These are phyloP conservation scores for Cyphomyrmex costatus DNA, from an alignment of 1,140 invertebrate species.

Conservation along the genomic window DNA sequence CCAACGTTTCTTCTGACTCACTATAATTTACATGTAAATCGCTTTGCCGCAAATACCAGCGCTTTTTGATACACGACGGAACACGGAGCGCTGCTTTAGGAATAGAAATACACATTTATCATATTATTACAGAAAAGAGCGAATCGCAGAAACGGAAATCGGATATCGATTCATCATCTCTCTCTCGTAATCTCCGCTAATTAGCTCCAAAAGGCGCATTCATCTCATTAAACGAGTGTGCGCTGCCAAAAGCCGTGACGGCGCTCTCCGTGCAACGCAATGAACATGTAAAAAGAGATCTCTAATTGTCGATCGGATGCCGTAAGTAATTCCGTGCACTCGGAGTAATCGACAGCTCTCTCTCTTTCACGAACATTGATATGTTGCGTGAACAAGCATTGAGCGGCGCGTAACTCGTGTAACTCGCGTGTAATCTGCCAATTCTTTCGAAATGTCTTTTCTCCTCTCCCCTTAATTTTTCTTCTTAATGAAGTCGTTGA, in stretches of 20 bases:
- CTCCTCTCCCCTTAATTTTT: not conserved
- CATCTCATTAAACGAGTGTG: constrained; percentile 63
- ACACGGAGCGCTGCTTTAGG: constrained; percentile 54
- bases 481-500: constrained; percentile 31
- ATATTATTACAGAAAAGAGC: constrained; percentile 61
- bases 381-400: constrained; percentile 19
- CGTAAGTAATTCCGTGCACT: constrained; percentile 61
- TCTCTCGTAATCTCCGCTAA: constrained; percentile 57
- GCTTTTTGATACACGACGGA: constrained; percentile 43
- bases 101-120: constrained; percentile 63
- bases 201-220: constrained; percentile 55
- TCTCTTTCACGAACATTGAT: constrained; percentile 21
- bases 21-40: constrained; percentile 30
- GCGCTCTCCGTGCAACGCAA: constrained; percentile 52
- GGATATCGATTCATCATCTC: constrained; percentile 62
- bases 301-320: constrained; percentile 57
- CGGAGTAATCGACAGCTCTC: constrained; percentile 53
- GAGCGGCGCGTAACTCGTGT: constrained; percentile 30
- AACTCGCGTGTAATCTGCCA: constrained; percentile 29
- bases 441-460: constrained; percentile 27
- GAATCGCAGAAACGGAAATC: constrained; percentile 63
- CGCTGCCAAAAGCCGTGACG: constrained; percentile 54
- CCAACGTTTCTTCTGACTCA: constrained; percentile 13
- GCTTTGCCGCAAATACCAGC: constrained; percentile 35
- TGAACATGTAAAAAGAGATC: constrained; percentile 62